A percentile compares a stretch with the other conserved stretches of the same genome.
These are phyloP conservation scores for Coreoperca whiteheadi DNA, from an alignment of 2,113 vertebrate species.

Conservation along the genomic window DNA sequence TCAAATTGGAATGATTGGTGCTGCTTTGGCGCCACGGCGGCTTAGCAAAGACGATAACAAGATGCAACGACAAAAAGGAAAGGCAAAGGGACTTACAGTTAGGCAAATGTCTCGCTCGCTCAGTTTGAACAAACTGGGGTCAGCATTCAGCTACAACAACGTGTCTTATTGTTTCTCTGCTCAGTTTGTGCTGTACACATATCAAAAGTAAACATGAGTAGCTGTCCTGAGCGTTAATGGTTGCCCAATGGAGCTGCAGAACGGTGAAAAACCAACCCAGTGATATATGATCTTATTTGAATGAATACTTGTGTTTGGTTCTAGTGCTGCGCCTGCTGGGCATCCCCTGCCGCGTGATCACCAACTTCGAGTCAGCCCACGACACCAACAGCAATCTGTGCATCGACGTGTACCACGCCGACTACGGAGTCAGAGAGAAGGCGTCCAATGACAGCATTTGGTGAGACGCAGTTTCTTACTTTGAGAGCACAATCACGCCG, in stretches of 20 bases:
- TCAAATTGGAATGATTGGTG: not conserved
- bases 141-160: no score
- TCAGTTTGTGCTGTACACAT: no score
- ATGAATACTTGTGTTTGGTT: not conserved
- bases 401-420: constrained; percentile 44
- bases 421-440: not conserved
- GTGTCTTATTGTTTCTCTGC: no score
- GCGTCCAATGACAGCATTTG: constrained; percentile 47
- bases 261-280: not conserved
- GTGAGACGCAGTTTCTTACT: constrained; percentile 37
- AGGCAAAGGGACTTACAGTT: not conserved
- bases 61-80: not conserved
- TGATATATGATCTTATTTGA: not conserved
- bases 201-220: not conserved
- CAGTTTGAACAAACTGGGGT: not conserved
- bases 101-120: not conserved
- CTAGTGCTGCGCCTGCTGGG: constrained; percentile 73
- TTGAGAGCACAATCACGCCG: not conserved
- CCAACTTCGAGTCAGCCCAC: constrained; percentile 69
- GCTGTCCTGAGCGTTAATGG: not conserved
- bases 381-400: constrained; percentile 56
- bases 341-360: constrained; percentile 65
- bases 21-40: not conserved
- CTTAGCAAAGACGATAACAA: not conserved
- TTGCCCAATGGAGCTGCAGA: not conserved